These are phyloP conservation scores for Myxocyprinus asiaticus DNA, from an alignment of 2,113 vertebrate genomes.

Conservation along the genomic window DNA sequence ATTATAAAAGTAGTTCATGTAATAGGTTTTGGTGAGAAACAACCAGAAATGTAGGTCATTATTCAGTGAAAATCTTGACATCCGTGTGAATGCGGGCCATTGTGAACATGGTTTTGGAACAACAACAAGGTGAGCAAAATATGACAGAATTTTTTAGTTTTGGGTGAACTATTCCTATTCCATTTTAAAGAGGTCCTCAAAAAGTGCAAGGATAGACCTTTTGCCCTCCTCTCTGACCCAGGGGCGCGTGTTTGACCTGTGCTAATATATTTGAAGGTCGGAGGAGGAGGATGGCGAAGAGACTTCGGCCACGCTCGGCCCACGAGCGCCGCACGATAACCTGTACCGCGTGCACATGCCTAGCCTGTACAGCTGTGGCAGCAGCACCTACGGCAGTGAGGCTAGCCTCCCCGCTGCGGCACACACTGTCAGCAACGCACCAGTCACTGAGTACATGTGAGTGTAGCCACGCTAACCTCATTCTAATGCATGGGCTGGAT, in stretches of 20 bases:
- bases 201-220: conserved; percentile 8
- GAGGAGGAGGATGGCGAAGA: conserved; percentile 91
- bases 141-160: no score
- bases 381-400: conserved; percentile 94
- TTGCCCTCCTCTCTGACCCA: conserved; percentile 28
- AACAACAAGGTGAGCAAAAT: no score
- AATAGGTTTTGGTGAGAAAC: no score
- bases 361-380: conserved; percentile 97
- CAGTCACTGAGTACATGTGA: conserved; percentile 98
- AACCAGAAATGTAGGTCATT: no score
- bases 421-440: conserved; percentile 98
- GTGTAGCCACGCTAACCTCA: conserved; percentile 59
- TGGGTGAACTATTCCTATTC: no score
- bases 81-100: no score
- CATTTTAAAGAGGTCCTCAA: background rate
- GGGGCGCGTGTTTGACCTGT: conserved; percentile 49
- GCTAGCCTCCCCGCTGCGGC: conserved; percentile 94
- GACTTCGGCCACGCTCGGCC: conserved; percentile 82
- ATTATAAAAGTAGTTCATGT: no score
- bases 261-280: conserved; percentile 70
- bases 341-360: conserved; percentile 99
- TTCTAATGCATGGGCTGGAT: conserved; percentile 37
- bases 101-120: no score
- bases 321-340: conserved; percentile 88
- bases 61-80: no score